A percentile compares a stretch with the other conserved stretches of the same genome.
Evolutionary conservation across 2,888 invertebrate species (phyloP).

Genomic region (Cryptophagus acutangulus): DNA sequence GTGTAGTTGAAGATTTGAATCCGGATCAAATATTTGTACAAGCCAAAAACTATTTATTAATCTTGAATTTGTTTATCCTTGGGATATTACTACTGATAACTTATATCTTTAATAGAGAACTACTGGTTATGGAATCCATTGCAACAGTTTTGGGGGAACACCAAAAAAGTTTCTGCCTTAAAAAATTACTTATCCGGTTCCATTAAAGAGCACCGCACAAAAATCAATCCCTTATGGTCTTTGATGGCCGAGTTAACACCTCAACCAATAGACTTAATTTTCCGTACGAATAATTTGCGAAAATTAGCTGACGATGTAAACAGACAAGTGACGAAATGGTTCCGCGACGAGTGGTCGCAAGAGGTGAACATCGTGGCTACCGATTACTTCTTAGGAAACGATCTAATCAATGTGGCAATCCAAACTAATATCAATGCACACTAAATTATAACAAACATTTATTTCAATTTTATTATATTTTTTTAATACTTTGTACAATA

Average conservation of each 20-base stretch:
- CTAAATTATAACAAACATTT: neutral
- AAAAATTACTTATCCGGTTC: constrained; percentile 50
- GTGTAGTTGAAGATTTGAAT: no score
- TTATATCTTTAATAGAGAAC: constrained; percentile 34
- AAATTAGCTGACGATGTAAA: constrained; percentile 64
- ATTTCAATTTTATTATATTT: constrained; percentile 2
- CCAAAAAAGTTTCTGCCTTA: constrained; percentile 52
- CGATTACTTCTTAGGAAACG: constrained; percentile 69
- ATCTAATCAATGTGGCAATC: constrained; percentile 64
- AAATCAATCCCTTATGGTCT: constrained; percentile 53
- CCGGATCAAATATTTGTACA: no score
- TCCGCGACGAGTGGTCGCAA: constrained; percentile 61
- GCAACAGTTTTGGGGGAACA: constrained; percentile 64
- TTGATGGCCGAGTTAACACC: constrained; percentile 74
- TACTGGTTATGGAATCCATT: constrained; percentile 55
- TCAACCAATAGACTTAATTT: constrained; percentile 57
- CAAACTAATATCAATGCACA: constrained; percentile 36
- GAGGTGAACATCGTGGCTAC: constrained; percentile 68
- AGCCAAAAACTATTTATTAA: constrained; percentile 2
- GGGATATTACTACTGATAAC: no score
- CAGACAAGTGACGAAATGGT: constrained; percentile 64
- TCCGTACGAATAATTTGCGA: constrained; percentile 58
- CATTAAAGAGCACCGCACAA: constrained; percentile 44
- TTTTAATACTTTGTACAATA: constrained; percentile 7
- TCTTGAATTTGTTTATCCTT: constrained; percentile 6